Percentiles rank a stretch among this genome's conserved stretches.
Evolutionary conservation across 1,140 invertebrate genomes (phyloP).

Genomic region (Microplitis mediator): DNA sequence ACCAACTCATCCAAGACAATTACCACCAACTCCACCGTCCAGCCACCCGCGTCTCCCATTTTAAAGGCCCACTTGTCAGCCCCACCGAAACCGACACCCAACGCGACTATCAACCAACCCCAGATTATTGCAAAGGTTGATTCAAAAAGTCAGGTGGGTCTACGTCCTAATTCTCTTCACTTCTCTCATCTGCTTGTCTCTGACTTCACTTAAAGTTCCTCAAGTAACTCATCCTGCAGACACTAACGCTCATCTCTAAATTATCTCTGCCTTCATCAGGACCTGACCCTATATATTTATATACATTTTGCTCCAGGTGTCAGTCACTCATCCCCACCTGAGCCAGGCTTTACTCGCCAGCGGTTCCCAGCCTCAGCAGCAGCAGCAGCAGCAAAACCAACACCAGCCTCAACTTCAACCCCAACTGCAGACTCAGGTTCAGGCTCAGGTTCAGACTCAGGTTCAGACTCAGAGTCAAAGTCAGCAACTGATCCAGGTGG

Average conservation of each 20-base stretch:
- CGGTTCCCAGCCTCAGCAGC: conserved; percentile 49
- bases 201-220: conserved; percentile 30
- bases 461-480: conserved; percentile 27
- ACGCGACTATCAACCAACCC: conserved; percentile 48
- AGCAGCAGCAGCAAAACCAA: conserved; percentile 31
- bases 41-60: conserved; percentile 70
- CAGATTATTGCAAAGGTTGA: conserved; percentile 64
- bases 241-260: no score
- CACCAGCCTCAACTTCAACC: conserved; percentile 26
- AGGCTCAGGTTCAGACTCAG: conserved; percentile 34
- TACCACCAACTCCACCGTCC: conserved; percentile 37
- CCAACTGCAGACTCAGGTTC: conserved; percentile 32
- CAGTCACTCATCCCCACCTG: conserved; percentile 67
- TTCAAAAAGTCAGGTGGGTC: conserved; percentile 69
- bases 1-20: conserved; percentile 42
- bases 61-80: conserved; percentile 78
- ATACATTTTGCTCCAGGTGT: conserved; percentile 51
- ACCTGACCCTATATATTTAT: no score
- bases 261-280: no score
- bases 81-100: conserved; percentile 66
- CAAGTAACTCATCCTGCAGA: not conserved
- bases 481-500: conserved; percentile 50
- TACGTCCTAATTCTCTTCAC: conserved; percentile 49
- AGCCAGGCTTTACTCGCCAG: conserved; percentile 67
- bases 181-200: conserved; percentile 38